Base-by-base conservation (phyloP, 1,140 invertebrate species). In the Aethina tumida region DNA sequence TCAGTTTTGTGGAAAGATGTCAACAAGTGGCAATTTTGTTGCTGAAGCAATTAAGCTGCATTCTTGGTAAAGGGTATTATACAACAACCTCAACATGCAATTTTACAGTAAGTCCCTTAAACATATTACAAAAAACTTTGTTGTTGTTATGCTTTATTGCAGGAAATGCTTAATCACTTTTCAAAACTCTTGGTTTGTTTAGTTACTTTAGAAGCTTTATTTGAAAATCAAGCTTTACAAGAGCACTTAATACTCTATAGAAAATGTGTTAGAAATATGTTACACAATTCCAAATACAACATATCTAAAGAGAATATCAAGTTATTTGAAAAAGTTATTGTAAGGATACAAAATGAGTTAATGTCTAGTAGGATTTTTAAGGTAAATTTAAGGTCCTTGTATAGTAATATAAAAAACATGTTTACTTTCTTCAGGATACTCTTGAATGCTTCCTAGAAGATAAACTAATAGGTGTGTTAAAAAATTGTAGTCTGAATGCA, bases 171-270 rank as follows among this genome's bases (percentile, higher is more conserved):
- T 51, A 72, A 77, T 45, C 66, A 76, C 43, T 61, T 85, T 5
- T 71, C 74, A 9, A 71, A 81, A 52, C 52, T 86, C 12, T 68
- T 87, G 15, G 59, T 71, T n/a, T 67, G 79, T 26, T 63, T 88
- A 4, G 63, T 86, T 6, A 81, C 73, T 13, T 49, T 89, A 7
- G 84, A 89, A 56, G 73, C 77, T 60, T 62, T 88, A 9, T 66
- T 88, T 18, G 65, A 69, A 16, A 74, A 78, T 39, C 64, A 68
- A 2, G 59, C 67, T 0, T 59, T 87, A 3, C 58, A 72, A 35
- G 75, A 83, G 10, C 75, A 83, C 52, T 86, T 79, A 79, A 71
- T 71, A 9, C 62, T 73, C 3, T 87, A 85, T 48, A 68, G 74
- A 52, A 69, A 76, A 49, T 73, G 81, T 57, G 66, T 86, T 1